A percentile compares a stretch with the other conserved stretches of the same genome.
These are phyloP conservation scores for Amphipoea oculea DNA, from an alignment of 2,888 invertebrate genomes.

Conservation along the genomic window DNA sequence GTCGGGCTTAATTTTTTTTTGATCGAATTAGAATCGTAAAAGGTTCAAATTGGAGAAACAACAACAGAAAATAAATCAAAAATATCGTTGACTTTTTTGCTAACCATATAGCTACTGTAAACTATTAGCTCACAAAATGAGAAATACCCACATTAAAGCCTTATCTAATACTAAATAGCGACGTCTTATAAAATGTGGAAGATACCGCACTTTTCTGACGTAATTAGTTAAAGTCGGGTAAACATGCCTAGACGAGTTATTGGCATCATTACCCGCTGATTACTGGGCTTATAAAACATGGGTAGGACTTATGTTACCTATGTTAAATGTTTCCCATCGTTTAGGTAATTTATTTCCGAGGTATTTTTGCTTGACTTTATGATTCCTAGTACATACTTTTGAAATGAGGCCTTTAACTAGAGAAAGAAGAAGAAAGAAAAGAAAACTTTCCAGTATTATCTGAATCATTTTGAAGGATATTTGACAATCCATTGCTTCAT, in stretches of 20 bases:
- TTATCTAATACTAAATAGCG: slow-evolving; percentile 52
- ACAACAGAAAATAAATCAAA: neutral
- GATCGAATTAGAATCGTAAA: neutral
- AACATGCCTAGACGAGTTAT: slow-evolving; percentile 35
- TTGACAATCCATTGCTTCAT: neutral
- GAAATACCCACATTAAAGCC: slow-evolving; percentile 35
- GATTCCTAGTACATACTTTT: neutral
- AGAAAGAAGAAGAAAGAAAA: no score
- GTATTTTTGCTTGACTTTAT: slow-evolving; percentile 3
- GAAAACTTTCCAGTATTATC: no score
- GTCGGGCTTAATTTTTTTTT: neutral
- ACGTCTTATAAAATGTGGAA: slow-evolving; percentile 38
- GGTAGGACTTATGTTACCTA: slow-evolving; percentile 23
- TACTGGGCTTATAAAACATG: slow-evolving; percentile 37
- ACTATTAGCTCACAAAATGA: slow-evolving; percentile 7
- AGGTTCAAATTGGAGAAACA: neutral
- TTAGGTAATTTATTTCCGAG: slow-evolving; percentile 32
- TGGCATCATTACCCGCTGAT: slow-evolving; percentile 25
- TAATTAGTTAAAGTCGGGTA: slow-evolving; percentile 46
- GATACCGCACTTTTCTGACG: slow-evolving; percentile 22
- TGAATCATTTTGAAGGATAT: neutral
- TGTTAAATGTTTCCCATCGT: slow-evolving; percentile 36
- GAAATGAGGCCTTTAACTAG: neutral
- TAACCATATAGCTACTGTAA: slow-evolving; percentile 5
- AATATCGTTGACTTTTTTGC: slow-evolving; percentile 1